Conservation (phyloP, 2,888 invertebrate species). For the Arctia plantaginis region DNA sequence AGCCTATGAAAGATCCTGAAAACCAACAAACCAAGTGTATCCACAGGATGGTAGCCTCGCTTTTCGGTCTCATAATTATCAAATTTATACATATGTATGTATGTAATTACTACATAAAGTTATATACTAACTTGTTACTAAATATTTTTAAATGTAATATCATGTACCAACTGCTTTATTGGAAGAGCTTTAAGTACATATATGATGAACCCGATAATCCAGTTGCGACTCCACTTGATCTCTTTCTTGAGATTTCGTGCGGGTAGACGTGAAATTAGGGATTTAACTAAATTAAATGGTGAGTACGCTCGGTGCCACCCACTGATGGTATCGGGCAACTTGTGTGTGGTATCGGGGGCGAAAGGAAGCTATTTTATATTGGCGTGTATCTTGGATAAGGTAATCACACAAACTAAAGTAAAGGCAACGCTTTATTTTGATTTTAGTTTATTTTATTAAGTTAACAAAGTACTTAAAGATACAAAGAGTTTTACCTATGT, state of each 20-base stretch:
- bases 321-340: conserved; percentile 55
- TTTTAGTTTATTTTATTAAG: too few relatives aligned
- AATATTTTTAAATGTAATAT: neutral
- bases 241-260: conserved; percentile 34
- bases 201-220: conserved; percentile 27
- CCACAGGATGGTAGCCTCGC: too few relatives aligned
- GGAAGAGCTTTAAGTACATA: neutral
- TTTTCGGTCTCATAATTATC: too few relatives aligned
- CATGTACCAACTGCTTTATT: neutral
- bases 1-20: too few relatives aligned
- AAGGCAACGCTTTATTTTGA: too few relatives aligned
- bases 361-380: conserved; percentile 25
- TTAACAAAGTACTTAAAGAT: too few relatives aligned
- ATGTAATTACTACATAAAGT: neutral
- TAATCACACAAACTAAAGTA: neutral
- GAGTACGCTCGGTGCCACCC: conserved; percentile 58
- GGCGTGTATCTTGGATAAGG: neutral
- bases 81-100: too few relatives aligned
- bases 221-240: conserved; percentile 37
- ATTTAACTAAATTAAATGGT: conserved; percentile 67
- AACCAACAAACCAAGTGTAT: too few relatives aligned
- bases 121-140: neutral
- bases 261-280: conserved; percentile 58
- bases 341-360: conserved; percentile 10
- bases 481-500: too few relatives aligned